Evolutionary conservation across 1,140 invertebrate species (phyloP).

Genomic region (Acromyrmex echinatior): DNA sequence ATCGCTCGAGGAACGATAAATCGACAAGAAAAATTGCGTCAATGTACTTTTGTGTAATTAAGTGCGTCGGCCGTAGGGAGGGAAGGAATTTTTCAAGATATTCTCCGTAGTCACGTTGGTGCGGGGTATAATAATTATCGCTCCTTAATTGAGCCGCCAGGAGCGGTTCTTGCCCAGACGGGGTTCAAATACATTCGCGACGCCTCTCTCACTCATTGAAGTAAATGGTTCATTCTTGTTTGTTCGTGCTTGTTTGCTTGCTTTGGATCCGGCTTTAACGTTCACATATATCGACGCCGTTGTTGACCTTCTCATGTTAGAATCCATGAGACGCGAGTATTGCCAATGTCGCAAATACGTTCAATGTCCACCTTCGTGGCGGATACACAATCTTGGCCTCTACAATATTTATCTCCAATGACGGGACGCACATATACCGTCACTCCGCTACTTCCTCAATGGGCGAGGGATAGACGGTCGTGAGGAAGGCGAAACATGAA

Average conservation of each 20-base stretch:
- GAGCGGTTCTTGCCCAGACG: background rate
- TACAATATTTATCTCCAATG: constrained; percentile 74
- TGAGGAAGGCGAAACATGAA: background rate
- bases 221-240: background rate
- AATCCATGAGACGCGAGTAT: constrained; percentile 52
- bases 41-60: constrained; percentile 65
- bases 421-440: constrained; percentile 54
- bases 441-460: constrained; percentile 48
- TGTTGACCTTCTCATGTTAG: background rate
- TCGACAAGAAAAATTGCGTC: constrained; percentile 42
- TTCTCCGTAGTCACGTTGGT: background rate
- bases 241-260: background rate
- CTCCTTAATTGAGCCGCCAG: constrained; percentile 66
- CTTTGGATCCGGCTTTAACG: constrained; percentile 4
- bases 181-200: background rate
- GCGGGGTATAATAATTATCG: constrained; percentile 48
- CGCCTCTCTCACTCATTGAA: background rate
- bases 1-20: constrained; percentile 31
- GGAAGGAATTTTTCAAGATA: constrained; percentile 44
- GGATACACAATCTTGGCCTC: constrained; percentile 64
- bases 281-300: background rate
- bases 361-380: constrained; percentile 62
- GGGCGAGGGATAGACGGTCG: background rate
- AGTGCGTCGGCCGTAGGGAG: background rate
- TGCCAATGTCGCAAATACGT: constrained; percentile 81